phyloP scores from a whole-genome alignment of 2,888 invertebrate genomes.

The Brachypterus glaber region DNA sequence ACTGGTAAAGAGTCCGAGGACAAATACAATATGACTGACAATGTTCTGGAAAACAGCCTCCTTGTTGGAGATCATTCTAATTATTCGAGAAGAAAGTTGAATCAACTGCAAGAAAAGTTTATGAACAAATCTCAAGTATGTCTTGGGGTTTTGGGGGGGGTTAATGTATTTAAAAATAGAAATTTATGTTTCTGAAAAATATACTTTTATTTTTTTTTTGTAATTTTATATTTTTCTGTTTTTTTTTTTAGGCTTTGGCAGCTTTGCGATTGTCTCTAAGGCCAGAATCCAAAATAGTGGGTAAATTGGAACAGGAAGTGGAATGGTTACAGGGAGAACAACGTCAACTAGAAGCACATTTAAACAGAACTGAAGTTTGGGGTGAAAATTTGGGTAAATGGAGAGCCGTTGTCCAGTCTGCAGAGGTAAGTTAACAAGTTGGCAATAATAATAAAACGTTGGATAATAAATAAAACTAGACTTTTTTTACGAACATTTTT shows the following conservation, averaged over 20 bases:
- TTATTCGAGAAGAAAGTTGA: slow-evolving; percentile 70
- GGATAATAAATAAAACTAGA: not conserved
- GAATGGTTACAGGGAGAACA: slow-evolving; percentile 74
- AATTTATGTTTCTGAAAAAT: not conserved
- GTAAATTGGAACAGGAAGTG: slow-evolving; percentile 73
- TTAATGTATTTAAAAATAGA: slow-evolving; percentile 1
- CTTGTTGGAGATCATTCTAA: slow-evolving; percentile 76
- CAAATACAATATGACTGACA: slow-evolving; percentile 46
- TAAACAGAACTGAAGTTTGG: slow-evolving; percentile 81
- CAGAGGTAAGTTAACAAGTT: slow-evolving; percentile 53
- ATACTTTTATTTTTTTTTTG: no score
- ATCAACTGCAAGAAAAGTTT: slow-evolving; percentile 74
- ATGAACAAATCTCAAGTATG: slow-evolving; percentile 68
- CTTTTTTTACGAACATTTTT: no score
- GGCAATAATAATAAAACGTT: no score
- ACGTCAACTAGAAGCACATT: slow-evolving; percentile 71
- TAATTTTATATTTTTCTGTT: slow-evolving; percentile 5
- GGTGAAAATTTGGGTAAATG: slow-evolving; percentile 81
- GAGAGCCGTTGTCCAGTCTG: slow-evolving; percentile 76
- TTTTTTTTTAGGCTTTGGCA: slow-evolving; percentile 55
- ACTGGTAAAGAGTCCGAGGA: slow-evolving; percentile 38
- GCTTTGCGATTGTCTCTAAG: slow-evolving; percentile 74
- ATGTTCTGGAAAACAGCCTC: slow-evolving; percentile 43
- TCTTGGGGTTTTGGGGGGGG: not conserved
- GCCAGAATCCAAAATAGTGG: slow-evolving; percentile 71